A percentile compares a stretch with the other conserved stretches of the same genome.
These are phyloP conservation scores for Podarcis raffonei DNA, from an alignment of 2,113 vertebrate species.

Conservation along the genomic window DNA sequence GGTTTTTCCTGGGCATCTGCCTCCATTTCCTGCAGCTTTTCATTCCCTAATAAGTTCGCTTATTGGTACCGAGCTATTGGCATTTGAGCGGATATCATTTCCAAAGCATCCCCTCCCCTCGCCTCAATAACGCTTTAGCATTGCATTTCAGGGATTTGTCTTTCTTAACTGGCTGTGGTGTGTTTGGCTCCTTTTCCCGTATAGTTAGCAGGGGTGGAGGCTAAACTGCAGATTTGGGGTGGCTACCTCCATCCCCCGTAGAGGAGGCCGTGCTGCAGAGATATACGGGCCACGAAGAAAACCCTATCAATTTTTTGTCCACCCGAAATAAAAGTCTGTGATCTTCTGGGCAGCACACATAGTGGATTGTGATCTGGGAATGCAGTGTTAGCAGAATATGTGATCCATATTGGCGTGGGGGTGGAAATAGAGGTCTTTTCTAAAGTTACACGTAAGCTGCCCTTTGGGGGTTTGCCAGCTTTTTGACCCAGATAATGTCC, in stretches of 20 bases:
- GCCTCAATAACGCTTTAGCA: too few relatives aligned
- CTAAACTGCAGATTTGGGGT: neutral
- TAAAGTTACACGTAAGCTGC: neutral
- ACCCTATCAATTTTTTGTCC: neutral
- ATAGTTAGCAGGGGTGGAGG: too few relatives aligned
- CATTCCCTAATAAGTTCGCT: neutral
- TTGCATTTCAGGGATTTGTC: too few relatives aligned
- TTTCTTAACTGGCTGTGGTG: neutral
- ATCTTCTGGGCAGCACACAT: neutral
- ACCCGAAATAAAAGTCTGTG: neutral
- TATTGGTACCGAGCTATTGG: neutral
- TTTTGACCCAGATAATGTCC: neutral
- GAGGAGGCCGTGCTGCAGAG: too few relatives aligned
- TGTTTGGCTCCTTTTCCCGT: neutral
- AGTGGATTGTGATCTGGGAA: neutral
- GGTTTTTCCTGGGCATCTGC: too few relatives aligned
- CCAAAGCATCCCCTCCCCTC: neutral
- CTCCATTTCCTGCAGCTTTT: neutral
- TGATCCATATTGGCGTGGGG: neutral
- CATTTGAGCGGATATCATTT: neutral
- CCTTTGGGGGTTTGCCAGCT: too few relatives aligned
- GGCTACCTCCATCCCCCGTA: too few relatives aligned
- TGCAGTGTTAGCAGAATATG: neutral
- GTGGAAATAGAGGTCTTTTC: neutral
- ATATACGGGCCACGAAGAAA: neutral